Base-by-base conservation (phyloP, 2,113 vertebrate genomes). In the Mormoops blainvillei region DNA sequence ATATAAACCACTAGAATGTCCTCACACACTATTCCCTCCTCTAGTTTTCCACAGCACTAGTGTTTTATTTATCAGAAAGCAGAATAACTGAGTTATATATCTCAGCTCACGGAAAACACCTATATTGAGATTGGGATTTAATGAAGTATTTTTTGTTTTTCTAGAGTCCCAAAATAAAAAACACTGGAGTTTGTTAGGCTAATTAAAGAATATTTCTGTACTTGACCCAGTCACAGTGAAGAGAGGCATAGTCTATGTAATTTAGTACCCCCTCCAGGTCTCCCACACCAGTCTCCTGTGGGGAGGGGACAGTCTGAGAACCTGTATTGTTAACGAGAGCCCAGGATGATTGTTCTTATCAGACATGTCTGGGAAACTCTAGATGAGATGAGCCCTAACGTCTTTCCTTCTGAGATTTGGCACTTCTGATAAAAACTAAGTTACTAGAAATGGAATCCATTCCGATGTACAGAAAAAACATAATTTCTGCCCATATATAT, bases 341-440 rank as follows among this genome's bases (percentile, higher is more conserved):
- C 18, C 10, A 10, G 19, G 3, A 36, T 90, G n/a, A 71, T 76
- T 58, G 73, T 56, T 56, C 61, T 58, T 81, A 89, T 20, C 22
- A 56, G 7, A 85, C 4, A 54, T 71, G 4, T 71, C 76, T 94
- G 50, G 52, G 26, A 74, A 95, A 96, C 8, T 43, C 10, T 76
- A 94, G 67, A 56, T 78, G 48, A 80, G 38, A 77, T 84, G 50
- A 93, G 16, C 24, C 54, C 68, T 63, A 33, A 93, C 68, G 10
- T 80, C 43, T 56, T 95, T 80, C 77, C 77, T 73, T 92, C 88
- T 87, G 33, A 94, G 18, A 90, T 85, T 3, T 95, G 56, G 12
- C n/a, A 83, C 91, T 61, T 28, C 26, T 85, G 24, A 81, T 43
- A 82, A 90, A 95, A 94, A 82, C 50, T 65, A 70, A 81, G 58